These are phyloP conservation scores for Addax nasomaculatus DNA, from an alignment of 2,113 vertebrate species.

Conservation along the genomic window DNA sequence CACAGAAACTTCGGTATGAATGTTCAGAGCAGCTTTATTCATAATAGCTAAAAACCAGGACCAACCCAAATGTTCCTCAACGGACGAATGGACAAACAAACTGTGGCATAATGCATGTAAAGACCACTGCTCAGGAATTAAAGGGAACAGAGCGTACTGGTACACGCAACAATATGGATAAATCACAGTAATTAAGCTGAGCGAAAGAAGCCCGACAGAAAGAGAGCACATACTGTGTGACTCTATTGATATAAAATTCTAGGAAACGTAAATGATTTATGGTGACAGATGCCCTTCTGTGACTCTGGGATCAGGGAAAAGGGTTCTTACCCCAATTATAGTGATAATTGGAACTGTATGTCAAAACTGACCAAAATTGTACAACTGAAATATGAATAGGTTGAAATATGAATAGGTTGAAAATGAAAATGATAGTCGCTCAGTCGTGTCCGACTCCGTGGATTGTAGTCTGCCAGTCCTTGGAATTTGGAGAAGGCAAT, in stretches of 20 bases:
- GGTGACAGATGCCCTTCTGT: neutral
- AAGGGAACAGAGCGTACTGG: neutral
- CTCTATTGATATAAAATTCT: neutral
- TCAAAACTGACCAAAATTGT: neutral
- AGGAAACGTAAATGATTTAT: neutral
- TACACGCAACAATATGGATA: fast-evolving
- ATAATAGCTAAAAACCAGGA: neutral
- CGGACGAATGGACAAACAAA: neutral
- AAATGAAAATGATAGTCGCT: neutral
- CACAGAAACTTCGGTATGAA: neutral
- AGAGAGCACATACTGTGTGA: neutral
- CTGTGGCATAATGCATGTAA: neutral
- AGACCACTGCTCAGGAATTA: neutral
- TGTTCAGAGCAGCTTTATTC: neutral
- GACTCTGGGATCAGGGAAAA: neutral
- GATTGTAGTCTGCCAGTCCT: neutral
- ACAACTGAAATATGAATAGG: neutral
- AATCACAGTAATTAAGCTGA: neutral
- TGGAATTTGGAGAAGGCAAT: neutral
- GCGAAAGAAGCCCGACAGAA: neutral
- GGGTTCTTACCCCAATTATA: neutral
- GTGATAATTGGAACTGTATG: neutral
- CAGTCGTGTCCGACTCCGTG: neutral
- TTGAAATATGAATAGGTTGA: neutral
- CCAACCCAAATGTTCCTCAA: neutral